These are phyloP conservation scores for Imbricaverruca yamaguchii DNA, from an alignment of 2,888 invertebrate species.

Conservation along the genomic window DNA sequence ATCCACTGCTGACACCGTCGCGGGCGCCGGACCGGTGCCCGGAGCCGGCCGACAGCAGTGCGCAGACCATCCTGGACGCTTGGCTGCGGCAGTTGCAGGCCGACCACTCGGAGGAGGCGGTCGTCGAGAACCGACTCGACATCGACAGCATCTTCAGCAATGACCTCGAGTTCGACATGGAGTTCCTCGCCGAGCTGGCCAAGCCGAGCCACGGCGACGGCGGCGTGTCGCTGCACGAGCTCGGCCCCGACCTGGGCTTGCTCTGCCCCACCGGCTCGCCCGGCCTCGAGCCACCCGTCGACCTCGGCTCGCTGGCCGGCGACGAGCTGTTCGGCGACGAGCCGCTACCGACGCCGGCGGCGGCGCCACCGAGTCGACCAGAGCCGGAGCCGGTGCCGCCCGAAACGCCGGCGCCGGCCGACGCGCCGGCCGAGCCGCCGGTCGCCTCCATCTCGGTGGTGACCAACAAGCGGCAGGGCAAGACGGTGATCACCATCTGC, in stretches of 20 bases:
- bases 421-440: not conserved
- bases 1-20: not conserved
- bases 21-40: not conserved
- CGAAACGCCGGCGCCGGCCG: not conserved
- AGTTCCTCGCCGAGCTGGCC: conserved; percentile 18
- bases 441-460: conserved; percentile 23
- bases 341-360: not conserved
- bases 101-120: not conserved
- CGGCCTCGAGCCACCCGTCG: not conserved
- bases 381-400: not conserved
- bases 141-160: conserved; percentile 5
- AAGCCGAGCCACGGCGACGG: not conserved
- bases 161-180: conserved; percentile 15
- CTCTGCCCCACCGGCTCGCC: not conserved
- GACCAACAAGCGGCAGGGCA: not conserved
- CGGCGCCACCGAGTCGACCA: no score
- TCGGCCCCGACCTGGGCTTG: conserved; percentile 8
- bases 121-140: conserved; percentile 6
- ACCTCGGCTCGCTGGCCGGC: not conserved
- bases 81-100: conserved; percentile 15
- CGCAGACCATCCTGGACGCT: conserved; percentile 3
- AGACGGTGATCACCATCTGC: not conserved
- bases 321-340: not conserved
- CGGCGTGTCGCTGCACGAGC: conserved; percentile 13
- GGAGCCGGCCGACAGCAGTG: conserved; percentile 1